Evolutionary conservation across 1,140 invertebrate species (phyloP), one percentile per base, ranked within the genome.

Genomic region (Panagrolaimus sp.): DNA sequence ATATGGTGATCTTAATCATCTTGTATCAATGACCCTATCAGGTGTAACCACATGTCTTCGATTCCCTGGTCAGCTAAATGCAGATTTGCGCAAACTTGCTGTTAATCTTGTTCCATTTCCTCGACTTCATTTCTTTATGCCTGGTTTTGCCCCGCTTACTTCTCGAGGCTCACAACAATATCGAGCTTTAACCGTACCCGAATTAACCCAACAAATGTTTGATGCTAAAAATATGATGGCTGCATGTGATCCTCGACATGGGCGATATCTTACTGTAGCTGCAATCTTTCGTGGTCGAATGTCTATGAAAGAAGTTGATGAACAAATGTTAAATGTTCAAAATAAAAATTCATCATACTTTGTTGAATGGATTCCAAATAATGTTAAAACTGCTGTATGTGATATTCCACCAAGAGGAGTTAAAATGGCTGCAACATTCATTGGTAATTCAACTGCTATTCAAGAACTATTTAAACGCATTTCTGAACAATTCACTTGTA

Each of bases 41-140:
- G 92, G 92, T 11, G 90, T 93, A 0, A 92, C 91, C 79, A 89
- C 87, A 38, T 87, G 86, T 75, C 81, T 86, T 53, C 81, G 87
- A 43, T 87, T 87, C 73, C 86, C 86, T 38, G 86, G 87, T 63
- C 74, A 87, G 72, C 71, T 87, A 68, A 88, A 88, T 70, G 92
- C 93, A 53, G 93, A 96, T 86, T 85, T 96, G 45, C 87, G 93
- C 63, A 96, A 96, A 87, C 77, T 96, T 72, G 93, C 93, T 27
- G 92, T 95, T 14, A 96, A 96, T 84, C 94, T 95, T 92, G 92
- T 96, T 47, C 93, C 92, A 64, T 96, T 87, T 77, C 93, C 93
- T 23, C 89, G 93, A 79, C 87, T 96, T 7, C 93, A 96, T 84
- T 96, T 96, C 88, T 96, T 94, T 84, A 93, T 93, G 88, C 92